Evolutionary conservation across 2,888 invertebrate species (phyloP), one percentile per base, ranked within the genome.

Genomic region (Acronicta psi): DNA sequence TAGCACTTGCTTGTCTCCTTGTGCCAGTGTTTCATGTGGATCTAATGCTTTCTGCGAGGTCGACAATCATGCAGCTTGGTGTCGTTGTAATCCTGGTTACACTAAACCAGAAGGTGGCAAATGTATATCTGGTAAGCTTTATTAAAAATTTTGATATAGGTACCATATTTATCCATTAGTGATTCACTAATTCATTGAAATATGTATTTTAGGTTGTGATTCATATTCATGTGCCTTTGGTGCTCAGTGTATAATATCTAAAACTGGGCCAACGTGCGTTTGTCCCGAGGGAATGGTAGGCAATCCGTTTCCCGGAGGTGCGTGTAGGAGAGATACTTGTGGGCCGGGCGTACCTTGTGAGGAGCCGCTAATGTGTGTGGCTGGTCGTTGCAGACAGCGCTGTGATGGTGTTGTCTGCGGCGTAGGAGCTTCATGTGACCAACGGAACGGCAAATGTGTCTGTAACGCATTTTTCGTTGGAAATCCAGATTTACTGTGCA

Each of bases 221-320:
- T 95, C 95, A 49, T 96, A 97, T 63, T 95, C 96, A 18, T 98
- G 98, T 82, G 98, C 97, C 13, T 90, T 95, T 37, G 97, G 97
- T 66, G 98, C 98, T 10, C 96, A 97, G 61, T 98, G 98, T 81
- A 97, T 98, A 72, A 97, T 97, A 62, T 97, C 98, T 31, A 96
- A 96, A 71, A 95, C 95, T 17, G 98, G 98, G 13, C 98, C 98
- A 14, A 98, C 98, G 6, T 98, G 98, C 84, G 97, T 97, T 83
- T 98, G 98, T 81, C 95, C 96, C 2, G 97, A 98, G 84, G 98
- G 98, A 44, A 97, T 96, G 86, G 95, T 96, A 56, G 98, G 98
- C 17, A 98, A 98, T 91, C 98, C 98, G 8, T 98, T 98, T 94
- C 97, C 98, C 1, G 98, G 98, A 23, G 98, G 98, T 37, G 95